Base-by-base conservation (phyloP, 2,113 vertebrate species). In the Mohoua ochrocephala region DNA sequence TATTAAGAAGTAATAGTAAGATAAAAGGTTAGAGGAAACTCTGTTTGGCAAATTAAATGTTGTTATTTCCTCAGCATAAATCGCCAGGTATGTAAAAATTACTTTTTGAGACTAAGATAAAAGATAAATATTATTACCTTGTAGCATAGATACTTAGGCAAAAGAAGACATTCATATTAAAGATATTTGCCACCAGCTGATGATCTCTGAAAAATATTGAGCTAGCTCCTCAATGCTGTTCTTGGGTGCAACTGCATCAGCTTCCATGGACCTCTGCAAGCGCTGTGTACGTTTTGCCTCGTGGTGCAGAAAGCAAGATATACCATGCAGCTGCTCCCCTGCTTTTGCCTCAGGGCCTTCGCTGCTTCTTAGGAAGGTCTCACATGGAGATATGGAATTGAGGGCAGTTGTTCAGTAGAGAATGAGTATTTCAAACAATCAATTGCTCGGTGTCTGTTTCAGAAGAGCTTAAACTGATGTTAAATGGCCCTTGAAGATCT, bases 271-370 rank as follows among this genome's bases (percentile, higher is more conserved):
- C 15, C 14, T 47, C 15, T 16, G 22, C 28, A 42, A 47, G 17
- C 14, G 5, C 16, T 41, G 11, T 6, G 27, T 5, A 13, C 0
- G 0, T 56, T 87, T 90, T 4, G 4, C 23, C 18, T 3, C 60
- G 9, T n/a, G 33, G 39, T 50, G 45, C 24, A 44, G 33, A 39
- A 73, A 54, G 33, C 21, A 37, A 22, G 10, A 26, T 45, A 22
- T 8, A 27, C 15, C 11, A 22, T 15, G 15, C 22, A 71, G 19
- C 33, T 82, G 11, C 11, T 80, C 15, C 13, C 24, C 10, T 30
- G 4, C 14, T 76, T 53, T 37, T 64, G 23, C 33, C 33, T 63
- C 35, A 13, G 44, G 44, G 20, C 28, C 18, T 37, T 84, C 74
- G 14, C 20, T 76, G 27, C 18, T 84, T 64, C 26, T 50, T 7